phyloP scores from a whole-genome alignment of 2,797 vertebrate species.

The Toxotes lorentzi region DNA sequence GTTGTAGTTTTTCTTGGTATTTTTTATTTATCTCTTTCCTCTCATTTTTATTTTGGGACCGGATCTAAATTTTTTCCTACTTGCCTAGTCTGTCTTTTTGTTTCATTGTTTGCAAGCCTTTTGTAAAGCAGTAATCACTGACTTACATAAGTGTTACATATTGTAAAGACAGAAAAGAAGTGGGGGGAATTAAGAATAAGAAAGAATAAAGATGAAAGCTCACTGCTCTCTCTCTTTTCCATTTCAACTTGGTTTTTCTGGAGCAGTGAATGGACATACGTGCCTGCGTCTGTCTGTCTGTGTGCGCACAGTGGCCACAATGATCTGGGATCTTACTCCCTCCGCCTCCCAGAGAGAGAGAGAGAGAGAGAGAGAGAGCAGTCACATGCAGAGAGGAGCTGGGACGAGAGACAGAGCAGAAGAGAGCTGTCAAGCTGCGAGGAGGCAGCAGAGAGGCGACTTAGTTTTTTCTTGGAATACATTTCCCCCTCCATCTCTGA shows the following conservation, averaged over 20 bases:
- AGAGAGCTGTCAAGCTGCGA: slow-evolving; percentile 77
- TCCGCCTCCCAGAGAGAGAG: slow-evolving; percentile 60
- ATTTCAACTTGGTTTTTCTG: slow-evolving; percentile 56
- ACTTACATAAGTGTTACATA: background rate
- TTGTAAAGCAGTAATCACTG: background rate
- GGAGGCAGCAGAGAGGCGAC: slow-evolving; percentile 67
- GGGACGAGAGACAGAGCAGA: slow-evolving; percentile 73
- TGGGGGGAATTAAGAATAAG: background rate
- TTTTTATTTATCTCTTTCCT: background rate
- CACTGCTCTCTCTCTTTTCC: slow-evolving; percentile 58
- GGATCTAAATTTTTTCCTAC: background rate
- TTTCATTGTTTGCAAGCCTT: background rate
- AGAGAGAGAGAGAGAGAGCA: slow-evolving; percentile 38
- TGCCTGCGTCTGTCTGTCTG: slow-evolving; percentile 37
- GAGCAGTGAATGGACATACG: slow-evolving; percentile 45
- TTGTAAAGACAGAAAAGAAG: background rate
- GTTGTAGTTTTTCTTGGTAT: background rate
- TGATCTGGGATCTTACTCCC: slow-evolving; percentile 62
- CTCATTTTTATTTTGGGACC: background rate
- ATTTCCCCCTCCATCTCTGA: slow-evolving; percentile 55
- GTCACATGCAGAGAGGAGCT: slow-evolving; percentile 69
- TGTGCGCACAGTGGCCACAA: slow-evolving; percentile 54
- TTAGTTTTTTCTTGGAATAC: slow-evolving; percentile 73
- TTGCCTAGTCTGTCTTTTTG: background rate
- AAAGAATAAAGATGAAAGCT: slow-evolving; percentile 57